These are phyloP conservation scores for Harpagifer antarcticus DNA, from an alignment of 2,797 vertebrate species.

Conservation along the genomic window DNA sequence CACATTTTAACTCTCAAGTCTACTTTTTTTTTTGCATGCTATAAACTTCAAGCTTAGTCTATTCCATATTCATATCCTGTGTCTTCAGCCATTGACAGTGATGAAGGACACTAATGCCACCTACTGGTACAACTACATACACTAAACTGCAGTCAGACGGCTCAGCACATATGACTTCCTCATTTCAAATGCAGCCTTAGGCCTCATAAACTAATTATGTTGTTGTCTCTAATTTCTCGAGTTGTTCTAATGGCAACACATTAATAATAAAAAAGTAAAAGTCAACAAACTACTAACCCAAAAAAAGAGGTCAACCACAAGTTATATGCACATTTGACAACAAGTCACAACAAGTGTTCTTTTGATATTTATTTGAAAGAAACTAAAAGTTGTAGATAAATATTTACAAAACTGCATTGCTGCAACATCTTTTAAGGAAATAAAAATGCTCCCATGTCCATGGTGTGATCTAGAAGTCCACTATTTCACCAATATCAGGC, in stretches of 20 bases:
- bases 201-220: background rate
- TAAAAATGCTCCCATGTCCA: background rate
- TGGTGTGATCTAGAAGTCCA: conserved; percentile 2
- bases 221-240: fast-evolving
- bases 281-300: background rate
- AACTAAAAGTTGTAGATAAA: conserved; percentile 45
- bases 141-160: background rate
- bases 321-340: background rate
- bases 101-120: conserved; percentile 84
- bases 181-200: background rate
- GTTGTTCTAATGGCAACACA: background rate
- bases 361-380: conserved; percentile 62
- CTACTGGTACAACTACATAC: conserved; percentile 77
- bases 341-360: conserved; percentile 1
- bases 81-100: background rate
- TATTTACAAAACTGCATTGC: conserved; percentile 64
- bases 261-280: background rate
- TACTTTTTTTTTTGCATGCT: too few species aligned
- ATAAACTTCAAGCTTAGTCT: background rate
- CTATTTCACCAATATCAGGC: conserved; percentile 6
- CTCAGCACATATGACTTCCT: background rate
- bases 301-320: conserved; percentile 1
- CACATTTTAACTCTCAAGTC: background rate
- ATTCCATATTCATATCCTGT: background rate
- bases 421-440: conserved; percentile 2